A percentile compares a stretch with the other conserved stretches of the same genome.
Evolutionary conservation across 2,113 vertebrate genomes (phyloP).

Genomic region (Holacanthus passer): DNA sequence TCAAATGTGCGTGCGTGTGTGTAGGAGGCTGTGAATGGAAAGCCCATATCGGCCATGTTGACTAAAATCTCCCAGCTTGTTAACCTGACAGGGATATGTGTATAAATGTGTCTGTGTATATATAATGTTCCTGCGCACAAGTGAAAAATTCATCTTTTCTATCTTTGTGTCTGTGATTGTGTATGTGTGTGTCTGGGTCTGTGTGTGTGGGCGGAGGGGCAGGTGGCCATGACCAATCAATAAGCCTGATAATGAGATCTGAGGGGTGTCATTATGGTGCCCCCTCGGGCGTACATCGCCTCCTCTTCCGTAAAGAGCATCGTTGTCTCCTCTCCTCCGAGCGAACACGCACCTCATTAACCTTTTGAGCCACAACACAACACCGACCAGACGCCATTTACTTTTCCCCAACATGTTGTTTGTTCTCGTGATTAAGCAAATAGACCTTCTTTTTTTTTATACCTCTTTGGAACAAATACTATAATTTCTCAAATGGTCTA

Average conservation of each 20-base stretch:
- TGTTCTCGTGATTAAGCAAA: conserved; percentile 19
- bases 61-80: neutral
- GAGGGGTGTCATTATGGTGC: conserved; percentile 74
- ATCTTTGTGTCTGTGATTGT: conserved; percentile 11
- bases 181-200: conserved; percentile 13
- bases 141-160: conserved; percentile 9
- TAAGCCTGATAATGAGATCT: conserved; percentile 86
- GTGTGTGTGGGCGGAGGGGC: conserved; percentile 52
- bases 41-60: conserved; percentile 14
- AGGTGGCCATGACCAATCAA: conserved; percentile 82
- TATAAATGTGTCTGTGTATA: conserved; percentile 10
- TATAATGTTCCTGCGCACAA: neutral
- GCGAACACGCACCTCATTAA: conserved; percentile 79
- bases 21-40: conserved; percentile 51
- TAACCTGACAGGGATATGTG: conserved; percentile 21
- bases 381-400: conserved; percentile 42
- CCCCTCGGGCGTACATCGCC: conserved; percentile 59
- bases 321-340: conserved; percentile 60
- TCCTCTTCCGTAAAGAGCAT: conserved; percentile 78
- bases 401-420: conserved; percentile 30
- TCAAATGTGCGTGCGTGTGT: conserved; percentile 21
- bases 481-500: neutral
- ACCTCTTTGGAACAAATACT: neutral
- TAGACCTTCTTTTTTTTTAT: conserved; percentile 6
- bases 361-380: conserved; percentile 76